phyloP scores from a whole-genome alignment of 2,113 vertebrate species.

The Pungitius pungitius region DNA sequence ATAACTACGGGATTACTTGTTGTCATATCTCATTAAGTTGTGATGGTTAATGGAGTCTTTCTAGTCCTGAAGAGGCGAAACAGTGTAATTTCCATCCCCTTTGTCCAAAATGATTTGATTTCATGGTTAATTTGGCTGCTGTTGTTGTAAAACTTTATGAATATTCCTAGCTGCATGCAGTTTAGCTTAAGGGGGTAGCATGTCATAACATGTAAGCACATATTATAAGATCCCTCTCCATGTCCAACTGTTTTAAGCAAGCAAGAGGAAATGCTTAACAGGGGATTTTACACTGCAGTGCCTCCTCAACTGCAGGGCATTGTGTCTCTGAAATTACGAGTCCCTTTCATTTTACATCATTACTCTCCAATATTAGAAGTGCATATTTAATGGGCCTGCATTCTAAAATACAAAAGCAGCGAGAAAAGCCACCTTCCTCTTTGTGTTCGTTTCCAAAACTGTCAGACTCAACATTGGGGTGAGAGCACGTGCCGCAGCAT shows the following conservation, averaged over 20 bases:
- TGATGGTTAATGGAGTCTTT: slow-evolving; percentile 13
- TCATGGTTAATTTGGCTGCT: slow-evolving; percentile 31
- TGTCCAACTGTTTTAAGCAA: slow-evolving; percentile 14
- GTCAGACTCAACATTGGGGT: background rate
- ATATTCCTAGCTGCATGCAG: slow-evolving; percentile 23
- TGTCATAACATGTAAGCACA: slow-evolving; percentile 22
- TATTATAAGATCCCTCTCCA: slow-evolving; percentile 16
- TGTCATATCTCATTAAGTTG: slow-evolving; percentile 18
- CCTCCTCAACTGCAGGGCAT: slow-evolving; percentile 28
- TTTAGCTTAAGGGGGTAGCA: slow-evolving; percentile 10
- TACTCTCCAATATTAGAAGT: background rate
- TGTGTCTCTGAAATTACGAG: background rate
- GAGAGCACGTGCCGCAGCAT: background rate
- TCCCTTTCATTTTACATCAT: background rate
- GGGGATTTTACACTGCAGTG: background rate
- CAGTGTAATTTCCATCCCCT: slow-evolving; percentile 11
- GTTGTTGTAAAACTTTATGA: slow-evolving; percentile 23
- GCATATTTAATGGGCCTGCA: slow-evolving; percentile 32
- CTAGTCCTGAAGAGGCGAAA: slow-evolving; percentile 5
- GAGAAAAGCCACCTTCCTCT: background rate
- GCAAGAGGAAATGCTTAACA: background rate
- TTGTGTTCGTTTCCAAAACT: background rate
- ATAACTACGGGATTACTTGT: slow-evolving; percentile 15
- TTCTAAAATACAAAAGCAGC: background rate
- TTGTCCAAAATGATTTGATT: slow-evolving; percentile 33